These are phyloP conservation scores for Megastigmus dorsalis DNA, from an alignment of 2,888 invertebrate species.

Conservation along the genomic window DNA sequence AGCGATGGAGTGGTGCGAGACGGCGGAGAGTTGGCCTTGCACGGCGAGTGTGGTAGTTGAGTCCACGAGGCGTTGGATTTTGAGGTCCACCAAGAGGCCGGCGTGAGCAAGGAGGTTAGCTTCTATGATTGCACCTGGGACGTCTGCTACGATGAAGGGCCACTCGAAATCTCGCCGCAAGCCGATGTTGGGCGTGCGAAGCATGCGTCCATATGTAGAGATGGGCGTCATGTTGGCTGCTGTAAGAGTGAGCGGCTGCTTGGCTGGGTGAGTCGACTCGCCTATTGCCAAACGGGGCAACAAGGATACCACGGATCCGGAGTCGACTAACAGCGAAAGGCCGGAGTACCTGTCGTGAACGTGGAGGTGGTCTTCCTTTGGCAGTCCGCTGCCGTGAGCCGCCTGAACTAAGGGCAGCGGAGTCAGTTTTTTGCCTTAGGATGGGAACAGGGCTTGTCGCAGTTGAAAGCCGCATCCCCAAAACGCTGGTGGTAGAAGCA, in stretches of 20 bases:
- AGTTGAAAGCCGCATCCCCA: no score
- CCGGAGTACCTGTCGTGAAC: background rate
- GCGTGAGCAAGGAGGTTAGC: conserved; percentile 13
- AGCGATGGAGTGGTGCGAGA: no score
- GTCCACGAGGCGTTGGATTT: conserved; percentile 15
- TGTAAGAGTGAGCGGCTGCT: no score
- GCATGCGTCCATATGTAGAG: conserved; percentile 39
- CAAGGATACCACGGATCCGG: no score
- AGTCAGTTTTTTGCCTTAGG: no score
- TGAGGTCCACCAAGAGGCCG: conserved; percentile 18
- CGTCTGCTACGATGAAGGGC: conserved; percentile 46
- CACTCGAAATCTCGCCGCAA: conserved; percentile 38
- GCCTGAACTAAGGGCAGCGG: no score
- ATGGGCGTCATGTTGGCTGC: conserved; percentile 48
- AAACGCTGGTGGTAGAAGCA: no score
- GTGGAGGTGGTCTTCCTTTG: background rate
- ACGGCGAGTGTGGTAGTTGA: background rate
- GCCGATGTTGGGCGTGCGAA: conserved; percentile 34
- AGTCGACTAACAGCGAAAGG: background rate
- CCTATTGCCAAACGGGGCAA: no score
- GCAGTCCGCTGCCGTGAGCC: no score
- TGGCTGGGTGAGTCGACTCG: no score
- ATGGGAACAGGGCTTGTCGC: no score
- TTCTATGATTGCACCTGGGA: conserved; percentile 42
- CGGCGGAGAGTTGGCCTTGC: no score